These are phyloP conservation scores for Heliothis subflexa DNA, from an alignment of 1,140 invertebrate genomes.

Conservation along the genomic window DNA sequence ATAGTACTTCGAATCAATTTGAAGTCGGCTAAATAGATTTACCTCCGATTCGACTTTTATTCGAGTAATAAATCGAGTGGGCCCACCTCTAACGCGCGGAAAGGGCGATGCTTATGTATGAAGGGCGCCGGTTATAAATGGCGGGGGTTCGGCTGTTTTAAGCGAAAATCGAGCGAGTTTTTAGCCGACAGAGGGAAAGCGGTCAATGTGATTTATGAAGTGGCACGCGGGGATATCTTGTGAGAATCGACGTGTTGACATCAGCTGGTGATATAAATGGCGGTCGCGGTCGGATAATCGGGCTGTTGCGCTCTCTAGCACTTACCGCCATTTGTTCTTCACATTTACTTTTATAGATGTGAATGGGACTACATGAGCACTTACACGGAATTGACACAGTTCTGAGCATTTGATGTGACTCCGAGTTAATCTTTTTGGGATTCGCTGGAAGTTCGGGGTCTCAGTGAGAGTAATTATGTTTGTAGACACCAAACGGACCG, in stretches of 20 bases:
- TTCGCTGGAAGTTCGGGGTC: no score
- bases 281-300: conserved; percentile 3
- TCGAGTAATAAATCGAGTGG: conserved; percentile 31
- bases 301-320: not conserved
- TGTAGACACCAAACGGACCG: not conserved
- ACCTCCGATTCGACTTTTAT: conserved; percentile 32
- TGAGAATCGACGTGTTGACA: conserved; percentile 36
- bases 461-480: not conserved
- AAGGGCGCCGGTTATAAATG: conserved; percentile 38
- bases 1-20: conserved; percentile 27
- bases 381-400: not conserved
- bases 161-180: conserved; percentile 44
- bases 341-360: not conserved
- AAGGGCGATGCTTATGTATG: conserved; percentile 46
- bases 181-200: conserved; percentile 28
- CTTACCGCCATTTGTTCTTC: no score
- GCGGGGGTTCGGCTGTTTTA: conserved; percentile 27
- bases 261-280: conserved; percentile 25
- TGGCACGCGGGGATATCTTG: conserved; percentile 26
- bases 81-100: conserved; percentile 28
- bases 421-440: no score
- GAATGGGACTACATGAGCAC: not conserved
- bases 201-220: conserved; percentile 41
- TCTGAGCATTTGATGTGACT: no score
- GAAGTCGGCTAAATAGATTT: conserved; percentile 36